Percentiles rank a stretch among this genome's conserved stretches.
phyloP scores from a whole-genome alignment of 2,797 vertebrate species.

The Urocyon cinereoargenteus region DNA sequence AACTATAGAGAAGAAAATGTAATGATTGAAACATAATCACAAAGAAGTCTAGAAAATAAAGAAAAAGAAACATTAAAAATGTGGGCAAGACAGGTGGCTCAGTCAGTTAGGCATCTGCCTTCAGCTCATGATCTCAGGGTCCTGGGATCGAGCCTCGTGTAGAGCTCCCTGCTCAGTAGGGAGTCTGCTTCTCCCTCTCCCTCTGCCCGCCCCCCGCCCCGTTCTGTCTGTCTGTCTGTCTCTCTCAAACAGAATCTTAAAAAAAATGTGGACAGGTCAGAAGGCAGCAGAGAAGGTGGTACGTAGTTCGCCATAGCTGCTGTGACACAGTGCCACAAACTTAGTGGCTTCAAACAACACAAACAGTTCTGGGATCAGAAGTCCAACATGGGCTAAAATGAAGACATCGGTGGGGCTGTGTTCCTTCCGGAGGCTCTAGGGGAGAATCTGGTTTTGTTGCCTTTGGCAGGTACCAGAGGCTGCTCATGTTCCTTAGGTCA shows the following conservation, averaged over 20 bases:
- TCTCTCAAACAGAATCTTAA: no score
- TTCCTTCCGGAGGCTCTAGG: no score
- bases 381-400: neutral
- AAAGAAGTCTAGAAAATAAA: neutral
- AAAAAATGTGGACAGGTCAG: neutral
- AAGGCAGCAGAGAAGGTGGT: neutral
- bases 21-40: neutral
- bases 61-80: neutral
- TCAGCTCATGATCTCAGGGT: no score
- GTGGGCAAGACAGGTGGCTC: neutral
- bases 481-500: neutral
- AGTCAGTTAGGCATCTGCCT: no score
- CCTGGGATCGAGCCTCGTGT: no score
- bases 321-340: neutral
- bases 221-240: no score
- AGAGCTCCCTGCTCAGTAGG: no score
- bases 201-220: no score
- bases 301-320: neutral
- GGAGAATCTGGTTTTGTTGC: neutral
- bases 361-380: neutral
- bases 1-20: neutral
- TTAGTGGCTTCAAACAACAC: neutral
- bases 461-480: neutral
- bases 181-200: no score
- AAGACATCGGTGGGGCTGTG: rapidly evolving